Conservation (phyloP, 1,140 invertebrate species). For the Drosophila novamexicana region DNA sequence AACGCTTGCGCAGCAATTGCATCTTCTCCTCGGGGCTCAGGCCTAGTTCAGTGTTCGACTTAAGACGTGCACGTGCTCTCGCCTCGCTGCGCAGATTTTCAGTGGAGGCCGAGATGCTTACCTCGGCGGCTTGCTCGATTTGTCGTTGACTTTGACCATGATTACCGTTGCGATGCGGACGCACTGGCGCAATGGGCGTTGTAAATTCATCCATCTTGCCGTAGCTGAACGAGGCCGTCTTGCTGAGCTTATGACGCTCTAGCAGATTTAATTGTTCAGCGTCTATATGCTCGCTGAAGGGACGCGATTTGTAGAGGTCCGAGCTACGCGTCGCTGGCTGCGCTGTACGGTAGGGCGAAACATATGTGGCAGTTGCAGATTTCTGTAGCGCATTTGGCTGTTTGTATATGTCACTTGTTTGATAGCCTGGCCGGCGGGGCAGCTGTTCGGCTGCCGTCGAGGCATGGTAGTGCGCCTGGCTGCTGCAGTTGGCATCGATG, state of each 20-base stretch:
- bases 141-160: constrained; percentile 15
- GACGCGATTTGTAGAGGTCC: constrained; percentile 70
- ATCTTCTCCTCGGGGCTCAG: constrained; percentile 90
- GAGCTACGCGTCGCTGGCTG: constrained; percentile 43
- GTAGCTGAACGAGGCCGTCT: constrained; percentile 72
- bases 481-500: constrained; percentile 74
- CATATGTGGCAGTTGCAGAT: constrained; percentile 68
- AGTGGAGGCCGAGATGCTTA: constrained; percentile 83
- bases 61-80: constrained; percentile 88
- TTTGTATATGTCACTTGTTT: constrained; percentile 17
- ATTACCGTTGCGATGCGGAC: constrained; percentile 36
- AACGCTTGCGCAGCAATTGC: constrained; percentile 84
- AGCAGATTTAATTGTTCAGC: constrained; percentile 45
- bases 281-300: constrained; percentile 76
- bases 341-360: constrained; percentile 68
- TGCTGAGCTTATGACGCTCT: constrained; percentile 72
- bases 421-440: neutral
- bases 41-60: constrained; percentile 90
- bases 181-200: constrained; percentile 54
- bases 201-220: constrained; percentile 54
- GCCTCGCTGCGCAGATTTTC: constrained; percentile 89
- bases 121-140: constrained; percentile 2
- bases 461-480: constrained; percentile 77
- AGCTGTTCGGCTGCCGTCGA: constrained; percentile 57
- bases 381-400: constrained; percentile 62